Percentiles rank a stretch among this genome's conserved stretches.
Conservation (phyloP, 2,113 vertebrate species). For the Sylvietta virens region DNA sequence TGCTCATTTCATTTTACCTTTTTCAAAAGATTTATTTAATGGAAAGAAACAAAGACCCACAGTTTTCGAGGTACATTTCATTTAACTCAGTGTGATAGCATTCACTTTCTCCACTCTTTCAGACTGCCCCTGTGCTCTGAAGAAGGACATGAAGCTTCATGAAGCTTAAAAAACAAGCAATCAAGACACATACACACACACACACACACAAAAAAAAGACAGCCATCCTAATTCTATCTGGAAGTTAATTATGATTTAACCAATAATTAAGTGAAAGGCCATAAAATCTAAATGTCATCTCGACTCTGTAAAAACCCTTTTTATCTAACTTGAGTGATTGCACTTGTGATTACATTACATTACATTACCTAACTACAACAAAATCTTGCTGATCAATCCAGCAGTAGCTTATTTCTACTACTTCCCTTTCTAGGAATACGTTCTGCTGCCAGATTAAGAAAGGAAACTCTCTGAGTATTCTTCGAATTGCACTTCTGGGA, state of each 20-base stretch:
- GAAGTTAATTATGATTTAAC: background rate
- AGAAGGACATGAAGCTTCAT: background rate
- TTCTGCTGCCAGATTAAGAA: background rate
- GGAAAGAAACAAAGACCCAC: background rate
- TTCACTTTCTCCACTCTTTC: background rate
- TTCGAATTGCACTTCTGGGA: background rate
- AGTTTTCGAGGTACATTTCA: background rate
- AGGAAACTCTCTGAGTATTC: background rate
- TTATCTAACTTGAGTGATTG: background rate
- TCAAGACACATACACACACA: background rate
- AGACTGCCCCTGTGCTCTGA: accelerated
- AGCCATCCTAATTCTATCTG: background rate
- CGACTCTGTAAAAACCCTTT: background rate
- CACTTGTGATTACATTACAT: background rate
- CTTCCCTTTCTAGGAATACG: background rate
- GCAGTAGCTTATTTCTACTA: background rate
- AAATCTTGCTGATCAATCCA: background rate
- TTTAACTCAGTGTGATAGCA: background rate
- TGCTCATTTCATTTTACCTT: background rate
- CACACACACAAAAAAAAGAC: accelerated
- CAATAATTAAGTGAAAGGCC: background rate
- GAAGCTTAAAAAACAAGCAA: accelerated
- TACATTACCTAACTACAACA: background rate
- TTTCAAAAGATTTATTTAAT: background rate
- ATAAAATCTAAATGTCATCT: background rate